A percentile compares a stretch with the other conserved stretches of the same genome.
phyloP scores from a whole-genome alignment of 2,888 invertebrate species.

The Leptopilina drosophilae region DNA sequence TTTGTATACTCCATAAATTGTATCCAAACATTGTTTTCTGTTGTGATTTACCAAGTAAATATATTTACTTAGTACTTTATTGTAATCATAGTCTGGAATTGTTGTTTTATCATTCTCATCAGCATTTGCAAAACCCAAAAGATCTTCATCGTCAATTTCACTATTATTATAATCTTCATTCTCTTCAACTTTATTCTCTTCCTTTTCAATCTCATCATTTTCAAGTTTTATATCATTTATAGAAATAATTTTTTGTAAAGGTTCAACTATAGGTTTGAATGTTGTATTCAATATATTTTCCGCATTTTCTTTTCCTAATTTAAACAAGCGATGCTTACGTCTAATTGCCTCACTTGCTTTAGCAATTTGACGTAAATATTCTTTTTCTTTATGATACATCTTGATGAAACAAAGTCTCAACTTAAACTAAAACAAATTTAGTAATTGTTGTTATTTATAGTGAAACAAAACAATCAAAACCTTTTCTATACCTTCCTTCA shows the following conservation, averaged over 20 bases:
- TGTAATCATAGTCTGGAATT: neutral
- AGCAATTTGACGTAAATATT: neutral
- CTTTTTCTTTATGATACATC: constrained; percentile 10
- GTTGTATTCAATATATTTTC: constrained; percentile 6
- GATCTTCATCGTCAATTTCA: too few relatives aligned
- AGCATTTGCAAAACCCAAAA: too few relatives aligned
- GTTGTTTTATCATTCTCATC: too few relatives aligned
- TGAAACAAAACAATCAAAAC: neutral
- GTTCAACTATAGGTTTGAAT: neutral
- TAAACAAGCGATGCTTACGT: neutral
- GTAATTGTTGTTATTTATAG: neutral
- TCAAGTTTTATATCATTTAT: neutral
- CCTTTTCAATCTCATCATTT: neutral
- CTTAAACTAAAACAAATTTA: neutral
- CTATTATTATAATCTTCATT: neutral
- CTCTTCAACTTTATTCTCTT: neutral
- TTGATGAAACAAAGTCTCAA: neutral
- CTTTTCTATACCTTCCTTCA: too few relatives aligned
- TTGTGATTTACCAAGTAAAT: neutral
- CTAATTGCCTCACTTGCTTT: too few relatives aligned
- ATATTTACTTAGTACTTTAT: neutral
- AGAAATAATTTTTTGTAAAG: neutral
- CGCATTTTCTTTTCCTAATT: constrained; percentile 1
- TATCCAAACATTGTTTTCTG: neutral
- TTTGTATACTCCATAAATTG: neutral